Percentiles rank a stretch among this genome's conserved stretches.
phyloP scores from a whole-genome alignment of 2,888 invertebrate genomes.

The Pyrgus malvae region DNA sequence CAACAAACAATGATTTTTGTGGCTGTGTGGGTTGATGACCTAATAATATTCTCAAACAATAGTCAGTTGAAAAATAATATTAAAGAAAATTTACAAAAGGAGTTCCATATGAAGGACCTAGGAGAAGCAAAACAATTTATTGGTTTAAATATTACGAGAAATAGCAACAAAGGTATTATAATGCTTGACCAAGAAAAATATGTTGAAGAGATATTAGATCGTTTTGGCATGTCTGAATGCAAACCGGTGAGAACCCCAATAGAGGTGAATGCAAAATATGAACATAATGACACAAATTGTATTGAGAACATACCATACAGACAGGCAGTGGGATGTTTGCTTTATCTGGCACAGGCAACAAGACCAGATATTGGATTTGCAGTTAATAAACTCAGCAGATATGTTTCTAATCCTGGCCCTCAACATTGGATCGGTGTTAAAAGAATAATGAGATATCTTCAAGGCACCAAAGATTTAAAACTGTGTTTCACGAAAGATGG shows the following conservation, averaged over 20 bases:
- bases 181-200: background rate
- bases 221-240: background rate
- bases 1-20: background rate
- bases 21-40: background rate
- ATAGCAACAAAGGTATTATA: slow-evolving; percentile 19
- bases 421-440: background rate
- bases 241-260: background rate
- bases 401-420: background rate
- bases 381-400: background rate
- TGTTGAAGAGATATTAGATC: background rate
- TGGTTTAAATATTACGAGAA: slow-evolving; percentile 1
- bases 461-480: slow-evolving; percentile 27
- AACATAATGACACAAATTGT: too few relatives aligned
- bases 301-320: background rate
- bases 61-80: background rate
- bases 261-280: background rate
- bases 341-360: background rate
- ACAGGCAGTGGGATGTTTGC: background rate
- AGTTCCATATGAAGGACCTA: slow-evolving; percentile 18
- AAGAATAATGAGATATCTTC: background rate
- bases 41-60: slow-evolving; percentile 1
- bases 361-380: background rate
- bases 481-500: slow-evolving; percentile 13
- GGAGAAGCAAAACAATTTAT: slow-evolving; percentile 15
- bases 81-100: background rate